phyloP scores from a whole-genome alignment of 2,888 invertebrate species.

The Melinaea marsaeus region DNA sequence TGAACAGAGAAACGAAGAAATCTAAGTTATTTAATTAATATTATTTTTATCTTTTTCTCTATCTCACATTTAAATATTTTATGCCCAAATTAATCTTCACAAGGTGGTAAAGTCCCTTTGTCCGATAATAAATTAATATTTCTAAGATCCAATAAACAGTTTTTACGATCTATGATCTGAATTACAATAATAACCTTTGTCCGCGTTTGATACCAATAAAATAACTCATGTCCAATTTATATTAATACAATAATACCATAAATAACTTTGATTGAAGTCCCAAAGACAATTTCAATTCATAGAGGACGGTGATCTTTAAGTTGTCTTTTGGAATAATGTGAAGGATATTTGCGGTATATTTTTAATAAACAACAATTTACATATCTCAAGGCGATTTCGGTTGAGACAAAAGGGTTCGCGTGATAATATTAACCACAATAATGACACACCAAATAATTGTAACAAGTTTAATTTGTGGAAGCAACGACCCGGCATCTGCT shows the following conservation, averaged over 20 bases:
- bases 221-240: slow-evolving; percentile 78
- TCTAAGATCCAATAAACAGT: slow-evolving; percentile 49
- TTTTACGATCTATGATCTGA: slow-evolving; percentile 74
- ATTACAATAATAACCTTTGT: slow-evolving; percentile 72
- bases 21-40: too few species aligned
- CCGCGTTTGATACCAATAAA: slow-evolving; percentile 68
- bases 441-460: slow-evolving; percentile 64
- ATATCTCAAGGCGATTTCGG: slow-evolving; percentile 46
- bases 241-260: slow-evolving; percentile 77
- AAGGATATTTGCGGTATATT: slow-evolving; percentile 6
- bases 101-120: slow-evolving; percentile 9
- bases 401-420: slow-evolving; percentile 56
- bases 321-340: slow-evolving; percentile 2
- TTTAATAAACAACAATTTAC: slow-evolving; percentile 41
- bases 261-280: slow-evolving; percentile 64
- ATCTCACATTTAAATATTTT: neutral
- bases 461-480: slow-evolving; percentile 64
- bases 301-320: slow-evolving; percentile 21
- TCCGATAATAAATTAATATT: slow-evolving; percentile 19
- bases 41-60: too few species aligned
- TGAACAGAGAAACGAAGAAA: too few species aligned
- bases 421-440: slow-evolving; percentile 62
- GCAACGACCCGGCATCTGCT: slow-evolving; percentile 76
- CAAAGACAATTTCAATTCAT: slow-evolving; percentile 73
- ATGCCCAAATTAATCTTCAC: neutral